Evolutionary conservation across 2,113 vertebrate species (phyloP), one percentile per base, ranked within the genome.

Genomic region (Apodemus sylvaticus): DNA sequence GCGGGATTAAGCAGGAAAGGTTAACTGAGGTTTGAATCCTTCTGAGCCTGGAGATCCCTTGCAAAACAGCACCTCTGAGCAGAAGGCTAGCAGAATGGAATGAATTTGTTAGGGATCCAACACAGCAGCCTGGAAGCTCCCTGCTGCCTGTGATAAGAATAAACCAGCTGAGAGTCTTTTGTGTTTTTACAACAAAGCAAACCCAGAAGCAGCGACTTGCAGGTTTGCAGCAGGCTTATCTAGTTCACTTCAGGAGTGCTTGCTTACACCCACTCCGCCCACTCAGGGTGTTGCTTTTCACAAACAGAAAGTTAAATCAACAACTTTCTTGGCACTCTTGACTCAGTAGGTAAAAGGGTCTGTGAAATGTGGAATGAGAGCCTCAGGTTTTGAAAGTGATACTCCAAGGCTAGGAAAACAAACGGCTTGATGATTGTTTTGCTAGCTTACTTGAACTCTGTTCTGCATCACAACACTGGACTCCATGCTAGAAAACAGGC

Each of bases 141-240:
- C 5, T 55, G 74, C n/a, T 78, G n/a, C 81, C 79, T 68, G 58
- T 93, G 94, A 96, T 96, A 97, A 97, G 95, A 96, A 85, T 86
- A 48, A 97, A 96, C 85, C 16, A 96, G 82, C 73, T 55, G 82
- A 70, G 45, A 88, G 62, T 39, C 78, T 92, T 96, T 97, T 48
- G 24, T 96, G 70, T 22, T 89, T 62, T 79, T 20, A 53, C 76
- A 93, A 81, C 36, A 83, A 93, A 96, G 83, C 53, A 42, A 93
- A 95, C 83, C 34, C 60, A 92, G 85, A 96, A 94, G 85, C 77
- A 94, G 68, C 76, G 53, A 95, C 79, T 96, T 93, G 53, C 55
- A 93, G 93, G 74, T 92, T 60, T 96, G 45, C 19, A 73, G 66
- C 60, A 95, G 92, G 81, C 53, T 96, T 94, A 97, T 95, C 86